A percentile compares a stretch with the other conserved stretches of the same genome.
Evolutionary conservation across 2,113 vertebrate genomes (phyloP).

Genomic region (Lanius collurio): DNA sequence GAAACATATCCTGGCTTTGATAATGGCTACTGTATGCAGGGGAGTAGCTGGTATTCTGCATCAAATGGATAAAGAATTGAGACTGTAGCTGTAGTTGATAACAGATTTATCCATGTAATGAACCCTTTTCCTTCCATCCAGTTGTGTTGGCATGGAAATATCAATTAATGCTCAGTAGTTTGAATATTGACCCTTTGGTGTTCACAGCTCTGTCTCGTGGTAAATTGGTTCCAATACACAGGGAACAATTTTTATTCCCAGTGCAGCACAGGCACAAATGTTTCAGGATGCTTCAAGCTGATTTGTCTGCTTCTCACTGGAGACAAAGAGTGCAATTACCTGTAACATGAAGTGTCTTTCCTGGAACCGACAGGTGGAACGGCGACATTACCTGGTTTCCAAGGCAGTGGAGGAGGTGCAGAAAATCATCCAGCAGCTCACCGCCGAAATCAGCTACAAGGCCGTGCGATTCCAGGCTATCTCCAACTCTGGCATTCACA

Average conservation of each 20-base stretch:
- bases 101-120: not conserved
- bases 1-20: not conserved
- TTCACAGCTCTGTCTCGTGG: not conserved
- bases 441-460: slow-evolving; percentile 76
- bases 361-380: slow-evolving; percentile 71
- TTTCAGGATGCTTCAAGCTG: not conserved
- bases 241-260: not conserved
- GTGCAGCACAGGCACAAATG: not conserved
- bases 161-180: not conserved
- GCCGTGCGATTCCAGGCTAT: slow-evolving; percentile 80
- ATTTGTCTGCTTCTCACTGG: not conserved
- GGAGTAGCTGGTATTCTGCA: not conserved
- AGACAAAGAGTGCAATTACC: not conserved
- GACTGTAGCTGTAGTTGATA: not conserved
- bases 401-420: slow-evolving; percentile 80
- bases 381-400: slow-evolving; percentile 69
- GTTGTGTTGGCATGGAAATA: not conserved
- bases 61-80: not conserved
- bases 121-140: not conserved
- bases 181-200: not conserved
- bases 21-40: not conserved
- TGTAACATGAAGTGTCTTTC: not conserved
- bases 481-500: slow-evolving; percentile 77
- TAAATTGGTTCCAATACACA: not conserved
- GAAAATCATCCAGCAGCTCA: slow-evolving; percentile 75